These are phyloP conservation scores for Aphelenchoides fujianensis DNA, from an alignment of 1,140 invertebrate species.

Conservation along the genomic window DNA sequence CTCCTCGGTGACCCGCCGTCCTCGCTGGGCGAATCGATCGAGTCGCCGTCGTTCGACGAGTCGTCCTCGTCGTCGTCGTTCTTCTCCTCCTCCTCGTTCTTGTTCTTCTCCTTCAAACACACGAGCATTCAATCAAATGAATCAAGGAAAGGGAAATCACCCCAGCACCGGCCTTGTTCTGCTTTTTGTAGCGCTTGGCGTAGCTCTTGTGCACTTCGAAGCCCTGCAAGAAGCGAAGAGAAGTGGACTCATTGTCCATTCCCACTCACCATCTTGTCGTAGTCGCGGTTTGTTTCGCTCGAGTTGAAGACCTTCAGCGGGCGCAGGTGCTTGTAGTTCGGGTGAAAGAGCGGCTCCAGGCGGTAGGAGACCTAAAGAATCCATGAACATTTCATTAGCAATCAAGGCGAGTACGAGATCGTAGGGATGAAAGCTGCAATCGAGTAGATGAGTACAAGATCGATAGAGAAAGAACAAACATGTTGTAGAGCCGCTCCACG, in stretches of 20 bases:
- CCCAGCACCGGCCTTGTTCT: background rate
- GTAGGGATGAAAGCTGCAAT: conserved; percentile 75
- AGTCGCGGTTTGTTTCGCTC: conserved; percentile 65
- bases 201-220: conserved; percentile 62
- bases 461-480: no score
- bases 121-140: background rate
- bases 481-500: conserved; percentile 73
- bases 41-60: background rate
- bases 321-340: conserved; percentile 70
- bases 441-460: no score
- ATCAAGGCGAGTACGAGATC: no score
- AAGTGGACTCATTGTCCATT: no score
- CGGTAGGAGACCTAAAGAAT: conserved; percentile 71
- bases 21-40: background rate
- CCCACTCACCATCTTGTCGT: conserved; percentile 64
- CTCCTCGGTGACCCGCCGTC: conserved; percentile 2
- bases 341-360: conserved; percentile 73
- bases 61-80: conserved; percentile 14
- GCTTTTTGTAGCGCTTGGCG: conserved; percentile 47
- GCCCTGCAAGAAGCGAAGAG: no score
- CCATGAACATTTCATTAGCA: no score
- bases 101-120: conserved; percentile 4
- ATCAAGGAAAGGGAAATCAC: no score
- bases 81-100: conserved; percentile 5
- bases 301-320: conserved; percentile 71